phyloP scores from a whole-genome alignment of 2,797 vertebrate genomes.

The Pempheris klunzingeri region DNA sequence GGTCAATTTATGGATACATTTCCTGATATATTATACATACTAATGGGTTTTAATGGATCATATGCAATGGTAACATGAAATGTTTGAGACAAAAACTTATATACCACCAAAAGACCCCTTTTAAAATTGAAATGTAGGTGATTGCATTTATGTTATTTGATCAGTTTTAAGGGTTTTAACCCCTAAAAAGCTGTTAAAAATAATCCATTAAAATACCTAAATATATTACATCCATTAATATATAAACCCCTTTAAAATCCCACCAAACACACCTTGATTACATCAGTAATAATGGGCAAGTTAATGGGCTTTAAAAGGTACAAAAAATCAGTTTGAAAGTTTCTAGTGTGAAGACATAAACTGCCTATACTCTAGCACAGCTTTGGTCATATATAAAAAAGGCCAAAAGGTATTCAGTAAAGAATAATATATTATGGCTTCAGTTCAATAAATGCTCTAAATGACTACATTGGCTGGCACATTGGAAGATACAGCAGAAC shows the following conservation, averaged over 20 bases:
- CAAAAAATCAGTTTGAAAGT: not conserved
- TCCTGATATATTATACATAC: not conserved
- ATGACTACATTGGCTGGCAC: conserved; percentile 29
- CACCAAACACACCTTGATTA: not conserved
- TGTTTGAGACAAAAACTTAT: no score
- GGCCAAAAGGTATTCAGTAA: conserved; percentile 37
- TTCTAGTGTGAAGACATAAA: conserved; percentile 1
- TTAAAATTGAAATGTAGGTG: not conserved
- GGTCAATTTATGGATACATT: not conserved
- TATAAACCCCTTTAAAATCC: not conserved
- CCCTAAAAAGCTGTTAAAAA: not conserved
- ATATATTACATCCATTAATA: not conserved
- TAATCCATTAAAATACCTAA: not conserved
- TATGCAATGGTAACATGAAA: no score
- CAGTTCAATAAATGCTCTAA: conserved; percentile 28
- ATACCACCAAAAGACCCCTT: no score
- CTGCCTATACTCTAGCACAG: conserved; percentile 37
- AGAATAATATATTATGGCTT: conserved; percentile 49
- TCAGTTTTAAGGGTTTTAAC: not conserved
- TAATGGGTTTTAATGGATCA: conserved; percentile 22
- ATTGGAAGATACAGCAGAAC: conserved; percentile 72
- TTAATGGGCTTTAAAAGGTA: not conserved
- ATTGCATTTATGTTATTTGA: not conserved
- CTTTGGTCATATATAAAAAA: conserved; percentile 53
- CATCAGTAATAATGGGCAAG: not conserved